Percentiles rank a stretch among this genome's conserved stretches.
Evolutionary conservation across 2,113 vertebrate species (phyloP).

Genomic region (Probosciger aterrimus): DNA sequence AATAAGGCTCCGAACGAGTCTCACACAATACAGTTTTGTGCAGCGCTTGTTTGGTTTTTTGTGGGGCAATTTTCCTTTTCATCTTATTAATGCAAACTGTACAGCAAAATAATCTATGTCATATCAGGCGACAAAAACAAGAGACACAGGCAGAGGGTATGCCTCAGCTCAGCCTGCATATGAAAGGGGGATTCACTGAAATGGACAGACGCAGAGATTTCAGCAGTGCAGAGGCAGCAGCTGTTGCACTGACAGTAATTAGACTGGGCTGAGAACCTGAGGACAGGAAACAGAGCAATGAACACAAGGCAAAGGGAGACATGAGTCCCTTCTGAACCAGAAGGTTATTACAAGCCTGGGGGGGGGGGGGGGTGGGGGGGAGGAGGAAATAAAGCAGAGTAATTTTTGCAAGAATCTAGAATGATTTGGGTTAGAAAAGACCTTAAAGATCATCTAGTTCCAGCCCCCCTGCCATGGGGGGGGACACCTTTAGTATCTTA

Average conservation of each 20-base stretch:
- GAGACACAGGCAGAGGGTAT: background rate
- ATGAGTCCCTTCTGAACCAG: background rate
- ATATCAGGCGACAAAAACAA: background rate
- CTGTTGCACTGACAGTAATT: background rate
- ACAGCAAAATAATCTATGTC: background rate
- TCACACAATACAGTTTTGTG: background rate
- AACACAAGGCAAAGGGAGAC: background rate
- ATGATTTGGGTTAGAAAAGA: background rate
- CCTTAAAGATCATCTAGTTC: background rate
- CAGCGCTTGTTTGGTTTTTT: background rate
- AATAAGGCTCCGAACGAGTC: constrained; percentile 28
- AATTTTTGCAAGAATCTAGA: background rate
- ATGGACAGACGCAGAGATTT: background rate
- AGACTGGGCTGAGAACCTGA: background rate
- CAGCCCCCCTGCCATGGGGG: background rate
- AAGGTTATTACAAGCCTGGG: background rate
- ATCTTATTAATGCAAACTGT: background rate
- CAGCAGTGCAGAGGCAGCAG: background rate
- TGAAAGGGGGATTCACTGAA: background rate
- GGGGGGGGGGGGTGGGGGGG: background rate
- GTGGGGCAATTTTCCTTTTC: background rate
- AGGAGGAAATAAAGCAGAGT: background rate
- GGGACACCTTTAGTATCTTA: background rate
- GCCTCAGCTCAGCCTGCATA: background rate
- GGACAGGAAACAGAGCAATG: background rate